These are phyloP conservation scores for Orthonevra nobilis DNA, from an alignment of 2,888 invertebrate genomes.

Conservation along the genomic window DNA sequence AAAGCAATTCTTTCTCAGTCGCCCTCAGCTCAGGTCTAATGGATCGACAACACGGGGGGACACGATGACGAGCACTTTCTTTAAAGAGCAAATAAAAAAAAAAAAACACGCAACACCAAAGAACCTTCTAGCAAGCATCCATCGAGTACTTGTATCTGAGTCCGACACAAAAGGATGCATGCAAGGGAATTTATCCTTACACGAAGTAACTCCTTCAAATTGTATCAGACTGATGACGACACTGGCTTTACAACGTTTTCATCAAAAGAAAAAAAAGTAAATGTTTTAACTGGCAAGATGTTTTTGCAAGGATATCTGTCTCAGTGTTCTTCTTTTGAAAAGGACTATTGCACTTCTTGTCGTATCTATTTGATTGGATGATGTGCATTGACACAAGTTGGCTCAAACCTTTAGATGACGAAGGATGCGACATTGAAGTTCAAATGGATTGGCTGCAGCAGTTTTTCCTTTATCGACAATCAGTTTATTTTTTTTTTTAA, in stretches of 20 bases:
- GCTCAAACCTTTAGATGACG: neutral
- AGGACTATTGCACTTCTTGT: conserved; percentile 7
- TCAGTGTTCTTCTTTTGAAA: neutral
- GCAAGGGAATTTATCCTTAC: too few species aligned
- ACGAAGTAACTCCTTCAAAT: conserved; percentile 52
- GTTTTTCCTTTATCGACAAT: too few species aligned
- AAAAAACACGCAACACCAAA: conserved; percentile 11
- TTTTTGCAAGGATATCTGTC: conserved; percentile 11
- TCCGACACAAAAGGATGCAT: conserved; percentile 34
- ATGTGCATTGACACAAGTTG: conserved; percentile 52
- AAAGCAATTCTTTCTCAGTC: conserved; percentile 5
- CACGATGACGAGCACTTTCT: conserved; percentile 41
- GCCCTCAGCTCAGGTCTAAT: conserved; percentile 37
- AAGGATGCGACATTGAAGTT: conserved; percentile 20
- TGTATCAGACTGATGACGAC: conserved; percentile 26
- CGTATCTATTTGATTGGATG: conserved; percentile 41
- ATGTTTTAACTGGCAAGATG: conserved; percentile 13
- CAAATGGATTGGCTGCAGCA: neutral
- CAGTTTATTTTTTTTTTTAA: too few species aligned
- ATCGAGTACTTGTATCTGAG: conserved; percentile 5
- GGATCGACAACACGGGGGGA: conserved; percentile 9
- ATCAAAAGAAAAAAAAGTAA: neutral
- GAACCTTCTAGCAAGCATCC: too few species aligned
- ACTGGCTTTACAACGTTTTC: conserved; percentile 29
- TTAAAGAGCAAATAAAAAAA: conserved; percentile 3